Base-by-base conservation (phyloP, 2,113 vertebrate genomes). In the Eulemur rufifrons region DNA sequence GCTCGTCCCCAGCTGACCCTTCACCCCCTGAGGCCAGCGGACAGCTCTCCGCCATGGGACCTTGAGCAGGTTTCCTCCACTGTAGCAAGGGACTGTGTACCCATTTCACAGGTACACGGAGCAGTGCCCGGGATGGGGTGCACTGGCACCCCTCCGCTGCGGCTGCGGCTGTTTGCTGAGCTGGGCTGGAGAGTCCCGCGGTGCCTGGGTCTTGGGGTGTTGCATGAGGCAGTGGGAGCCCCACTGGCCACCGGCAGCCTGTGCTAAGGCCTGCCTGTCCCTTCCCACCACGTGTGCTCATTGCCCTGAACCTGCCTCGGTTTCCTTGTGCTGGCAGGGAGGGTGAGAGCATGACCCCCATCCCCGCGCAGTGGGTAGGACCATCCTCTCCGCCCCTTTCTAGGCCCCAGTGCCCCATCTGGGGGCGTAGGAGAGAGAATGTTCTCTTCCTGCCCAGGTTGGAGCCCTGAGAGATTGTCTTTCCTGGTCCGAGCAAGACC, bases 71-170 rank as follows among this genome's bases (percentile, higher is more conserved):
- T 12, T 12, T 80, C 7, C 73, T 15, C 37, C 4, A 25, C 32
- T 20, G 56, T 7, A 6, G 17, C 23, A 11, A 0, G 1, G 42
- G 42, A 5, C 25, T 2, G 3, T 12, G 7, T 15, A 2, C 37
- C 25, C n/a, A 1, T 80, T 13, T 54, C n/a, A 0, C 32, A 10
- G 66, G 68, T 14, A 8, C 4, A 0, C 4, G 0, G 47, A 18
- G 8, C 29, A 7, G 27, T 0, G 4, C 8, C 13, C 0, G 12
- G 47, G 39, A 15, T 1, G 1, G 18, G 5, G 21, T 0, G 4
- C 29, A 25, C 32, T 63, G 3, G 2, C 2, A 9, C 5, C 2
- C 39, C 47, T n/a, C 0, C 8, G 34, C 2, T 5, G 5, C n/a
- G 18, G n/a, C 21, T 61, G 34, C 8, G 11, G 25, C 42, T 45